Conservation (phyloP, 2,113 vertebrate species). For the Cervus canadensis region DNA sequence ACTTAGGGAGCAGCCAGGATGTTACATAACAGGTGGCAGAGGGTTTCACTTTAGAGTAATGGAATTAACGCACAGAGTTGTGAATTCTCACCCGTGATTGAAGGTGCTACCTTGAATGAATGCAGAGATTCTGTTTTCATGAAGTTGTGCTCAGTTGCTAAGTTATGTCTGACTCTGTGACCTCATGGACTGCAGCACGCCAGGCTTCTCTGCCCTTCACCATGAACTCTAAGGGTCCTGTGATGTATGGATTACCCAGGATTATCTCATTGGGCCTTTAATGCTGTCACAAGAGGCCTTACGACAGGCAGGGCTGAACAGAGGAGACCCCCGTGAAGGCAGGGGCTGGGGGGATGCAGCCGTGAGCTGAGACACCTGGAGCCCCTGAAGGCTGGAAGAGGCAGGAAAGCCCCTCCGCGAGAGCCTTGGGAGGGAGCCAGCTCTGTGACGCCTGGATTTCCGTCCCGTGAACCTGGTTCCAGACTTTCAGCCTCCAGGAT, state of each 20-base stretch:
- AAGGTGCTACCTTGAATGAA: fast-evolving
- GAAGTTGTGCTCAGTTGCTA: background rate
- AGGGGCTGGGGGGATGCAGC: background rate
- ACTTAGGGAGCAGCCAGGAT: background rate
- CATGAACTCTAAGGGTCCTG: background rate
- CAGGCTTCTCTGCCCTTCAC: background rate
- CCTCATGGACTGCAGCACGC: background rate
- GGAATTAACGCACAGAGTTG: background rate
- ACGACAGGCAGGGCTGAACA: background rate
- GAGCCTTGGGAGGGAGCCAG: background rate
- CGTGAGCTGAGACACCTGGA: background rate
- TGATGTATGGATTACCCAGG: background rate
- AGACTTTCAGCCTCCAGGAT: background rate
- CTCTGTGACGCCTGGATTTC: fast-evolving
- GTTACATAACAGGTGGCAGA: fast-evolving
- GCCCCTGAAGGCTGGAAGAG: background rate
- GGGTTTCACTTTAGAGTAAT: background rate
- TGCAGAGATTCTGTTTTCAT: background rate
- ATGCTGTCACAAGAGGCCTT: background rate
- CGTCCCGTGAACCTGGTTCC: background rate
- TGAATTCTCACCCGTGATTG: background rate
- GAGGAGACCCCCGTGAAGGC: too few species aligned
- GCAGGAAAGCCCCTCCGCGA: too few species aligned
- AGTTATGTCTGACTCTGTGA: background rate
- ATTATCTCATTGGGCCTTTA: background rate